Base-by-base conservation (phyloP, 2,888 invertebrate species). In the Aphrophora alni region DNA sequence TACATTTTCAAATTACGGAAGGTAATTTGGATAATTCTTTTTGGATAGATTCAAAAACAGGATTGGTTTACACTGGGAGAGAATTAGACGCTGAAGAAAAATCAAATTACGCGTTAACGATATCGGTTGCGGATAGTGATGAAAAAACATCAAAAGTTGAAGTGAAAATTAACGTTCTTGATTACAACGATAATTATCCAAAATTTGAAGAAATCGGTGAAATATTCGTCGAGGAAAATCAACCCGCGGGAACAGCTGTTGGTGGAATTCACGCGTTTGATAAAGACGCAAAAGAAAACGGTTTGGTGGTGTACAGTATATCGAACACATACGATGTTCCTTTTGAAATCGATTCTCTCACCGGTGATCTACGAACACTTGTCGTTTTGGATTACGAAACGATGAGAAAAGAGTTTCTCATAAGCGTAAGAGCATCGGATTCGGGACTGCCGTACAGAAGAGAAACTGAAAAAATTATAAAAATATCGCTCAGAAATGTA, bases 151-250 rank as follows among this genome's bases (percentile, higher is more conserved):
- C 95, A 17, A 96, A 96, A 0, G 96, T 96, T 0, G 95, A 96
- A 89, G 95, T 98, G 0, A 95, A 95, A 89, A 93, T 98, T 73
- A 92, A 94, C 86, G 93, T 98, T 7, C 89, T 94, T 79, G 98
- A 98, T 88, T 94, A 95, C 80, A 98, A 98, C 89, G 98, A 98
- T 88, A 97, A 98, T 88, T 94, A 96, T 86, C 98, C 98, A 0
- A 91, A 94, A 75, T 98, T 98, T 87, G 94, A 95, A 84, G 90
- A 91, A 82, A 88, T 91, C 85, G 90, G 92, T 87, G 91, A 92
- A 12, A 93, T 97, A 8, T 91, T 90, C 86, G 90, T 98, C 59
- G 93, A 94, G 85, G 98, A 98, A 88, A 97, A 97, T 88, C 93
- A 95, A 86, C 93, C 96, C 0, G 92, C 95, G 4, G 97, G 97